Evolutionary conservation across 2,797 vertebrate species (phyloP).

Genomic region (Craterocephalus amniculus): DNA sequence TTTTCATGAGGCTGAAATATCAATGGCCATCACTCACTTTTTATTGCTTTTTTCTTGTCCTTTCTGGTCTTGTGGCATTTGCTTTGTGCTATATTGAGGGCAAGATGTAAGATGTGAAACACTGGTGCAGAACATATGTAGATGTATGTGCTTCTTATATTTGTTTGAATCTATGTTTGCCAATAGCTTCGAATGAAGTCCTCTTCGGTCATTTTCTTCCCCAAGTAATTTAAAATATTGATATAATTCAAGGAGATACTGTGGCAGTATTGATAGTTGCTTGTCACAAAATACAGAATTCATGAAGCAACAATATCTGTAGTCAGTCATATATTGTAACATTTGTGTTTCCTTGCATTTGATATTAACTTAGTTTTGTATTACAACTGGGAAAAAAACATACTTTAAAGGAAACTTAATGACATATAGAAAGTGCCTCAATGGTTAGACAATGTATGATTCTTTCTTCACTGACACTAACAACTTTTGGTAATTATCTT

Average conservation of each 20-base stretch:
- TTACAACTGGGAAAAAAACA: no score
- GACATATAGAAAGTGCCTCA: no score
- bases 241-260: neutral
- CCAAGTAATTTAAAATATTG: neutral
- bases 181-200: neutral
- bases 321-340: neutral
- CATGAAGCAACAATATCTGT: neutral
- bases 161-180: slow-evolving; percentile 34
- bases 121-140: slow-evolving; percentile 35
- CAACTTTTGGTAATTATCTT: no score
- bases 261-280: neutral
- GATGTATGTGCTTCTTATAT: slow-evolving; percentile 8
- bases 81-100: slow-evolving; percentile 40
- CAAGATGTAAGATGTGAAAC: slow-evolving; percentile 50
- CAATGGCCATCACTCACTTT: slow-evolving; percentile 79
- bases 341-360: neutral
- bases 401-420: no score
- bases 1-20: slow-evolving; percentile 73
- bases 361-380: neutral
- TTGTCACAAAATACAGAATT: neutral
- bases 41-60: slow-evolving; percentile 73
- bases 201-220: neutral
- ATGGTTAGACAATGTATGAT: no score
- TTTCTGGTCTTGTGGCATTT: slow-evolving; percentile 68
- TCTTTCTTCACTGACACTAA: no score